A percentile compares a stretch with the other conserved stretches of the same genome.
Evolutionary conservation across 2,888 invertebrate species (phyloP).

Genomic region (Schizaphis graminum): DNA sequence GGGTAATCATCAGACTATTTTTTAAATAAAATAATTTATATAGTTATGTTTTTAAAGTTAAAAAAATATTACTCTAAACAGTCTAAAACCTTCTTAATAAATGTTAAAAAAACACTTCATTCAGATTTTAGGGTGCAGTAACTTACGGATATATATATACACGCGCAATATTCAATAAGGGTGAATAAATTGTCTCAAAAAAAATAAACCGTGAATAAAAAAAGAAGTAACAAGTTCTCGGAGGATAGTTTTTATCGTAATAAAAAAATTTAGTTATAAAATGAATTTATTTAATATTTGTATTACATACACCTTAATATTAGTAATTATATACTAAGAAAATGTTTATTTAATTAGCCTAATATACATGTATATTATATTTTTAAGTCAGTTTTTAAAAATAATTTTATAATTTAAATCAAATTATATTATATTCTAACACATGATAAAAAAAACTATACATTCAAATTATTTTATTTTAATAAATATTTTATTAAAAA

Average conservation of each 20-base stretch:
- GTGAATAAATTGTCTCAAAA: constrained; percentile 42
- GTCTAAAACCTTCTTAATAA: neutral
- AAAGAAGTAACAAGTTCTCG: neutral
- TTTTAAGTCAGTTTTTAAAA: too few relatives aligned
- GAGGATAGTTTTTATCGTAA: neutral
- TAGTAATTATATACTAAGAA: neutral
- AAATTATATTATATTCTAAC: too few relatives aligned
- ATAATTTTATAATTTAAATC: too few relatives aligned
- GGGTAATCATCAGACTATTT: neutral
- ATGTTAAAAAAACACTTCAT: constrained; percentile 30
- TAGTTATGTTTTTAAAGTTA: neutral
- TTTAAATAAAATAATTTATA: constrained; percentile 15
- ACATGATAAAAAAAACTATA: too few relatives aligned
- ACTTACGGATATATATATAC: neutral
- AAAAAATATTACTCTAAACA: neutral
- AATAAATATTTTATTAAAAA: too few relatives aligned
- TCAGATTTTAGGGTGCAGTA: constrained; percentile 12
- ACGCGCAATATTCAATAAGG: neutral
- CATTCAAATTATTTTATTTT: too few relatives aligned
- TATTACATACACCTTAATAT: neutral
- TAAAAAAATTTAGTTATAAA: neutral
- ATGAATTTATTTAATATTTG: neutral
- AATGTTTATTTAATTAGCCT: too few relatives aligned
- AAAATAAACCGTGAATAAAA: neutral
- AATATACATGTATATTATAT: too few relatives aligned